phyloP scores from a whole-genome alignment of 2,113 vertebrate species.

The Acrocephalus arundinaceus region DNA sequence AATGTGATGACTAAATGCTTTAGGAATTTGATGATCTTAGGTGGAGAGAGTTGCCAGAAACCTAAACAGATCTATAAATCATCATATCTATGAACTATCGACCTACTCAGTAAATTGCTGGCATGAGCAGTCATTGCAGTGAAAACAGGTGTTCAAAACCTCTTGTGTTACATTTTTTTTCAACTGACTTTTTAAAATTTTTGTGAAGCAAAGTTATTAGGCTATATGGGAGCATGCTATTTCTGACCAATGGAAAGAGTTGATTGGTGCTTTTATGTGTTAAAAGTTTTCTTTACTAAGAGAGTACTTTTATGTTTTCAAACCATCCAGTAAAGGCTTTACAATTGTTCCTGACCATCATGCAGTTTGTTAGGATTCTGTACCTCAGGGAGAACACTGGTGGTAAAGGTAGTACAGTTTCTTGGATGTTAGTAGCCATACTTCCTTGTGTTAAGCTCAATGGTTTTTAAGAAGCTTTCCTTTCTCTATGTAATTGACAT shows the following conservation, averaged over 20 bases:
- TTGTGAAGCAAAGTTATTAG: background rate
- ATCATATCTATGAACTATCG: accelerated
- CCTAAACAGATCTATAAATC: background rate
- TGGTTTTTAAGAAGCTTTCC: background rate
- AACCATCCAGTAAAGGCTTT: background rate
- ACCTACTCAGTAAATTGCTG: background rate
- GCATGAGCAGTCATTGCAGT: background rate
- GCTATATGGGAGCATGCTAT: background rate
- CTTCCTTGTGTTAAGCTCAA: background rate
- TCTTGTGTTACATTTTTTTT: background rate
- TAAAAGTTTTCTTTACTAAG: background rate
- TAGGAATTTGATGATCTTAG: background rate
- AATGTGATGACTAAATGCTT: background rate
- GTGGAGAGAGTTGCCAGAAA: background rate
- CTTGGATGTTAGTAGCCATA: background rate
- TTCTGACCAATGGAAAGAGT: background rate
- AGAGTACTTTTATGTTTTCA: background rate
- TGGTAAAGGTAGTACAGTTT: background rate
- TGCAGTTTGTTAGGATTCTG: background rate
- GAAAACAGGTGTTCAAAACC: background rate
- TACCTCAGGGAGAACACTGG: background rate
- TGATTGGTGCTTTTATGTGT: background rate
- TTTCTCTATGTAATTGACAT: background rate
- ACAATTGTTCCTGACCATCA: background rate
- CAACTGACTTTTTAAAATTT: background rate